Conservation (phyloP, 1,140 invertebrate species). For the Trichomalopsis sarcophagae region DNA sequence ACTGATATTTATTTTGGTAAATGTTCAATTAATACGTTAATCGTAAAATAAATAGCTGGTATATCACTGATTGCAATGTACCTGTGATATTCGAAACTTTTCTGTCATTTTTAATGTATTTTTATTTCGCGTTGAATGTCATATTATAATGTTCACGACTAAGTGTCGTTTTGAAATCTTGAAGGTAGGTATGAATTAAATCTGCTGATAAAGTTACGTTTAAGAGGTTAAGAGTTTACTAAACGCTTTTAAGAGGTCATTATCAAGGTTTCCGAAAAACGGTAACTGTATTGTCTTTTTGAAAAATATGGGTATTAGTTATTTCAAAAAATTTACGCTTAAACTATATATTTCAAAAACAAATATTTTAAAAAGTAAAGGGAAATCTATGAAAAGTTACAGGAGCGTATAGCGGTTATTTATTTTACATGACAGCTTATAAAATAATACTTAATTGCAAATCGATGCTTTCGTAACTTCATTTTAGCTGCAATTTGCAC, state of each 20-base stretch:
- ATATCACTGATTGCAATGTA: not conserved
- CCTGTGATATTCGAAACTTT: constrained; percentile 21
- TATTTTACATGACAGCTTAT: not conserved
- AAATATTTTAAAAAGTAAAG: constrained; percentile 9
- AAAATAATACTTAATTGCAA: too few species aligned
- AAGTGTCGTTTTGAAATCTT: constrained; percentile 42
- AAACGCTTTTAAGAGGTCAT: not conserved
- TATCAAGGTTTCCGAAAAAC: constrained; percentile 35
- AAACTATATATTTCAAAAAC: not conserved
- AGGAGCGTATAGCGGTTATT: constrained; percentile 12
- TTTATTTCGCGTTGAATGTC: not conserved
- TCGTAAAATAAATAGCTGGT: not conserved
- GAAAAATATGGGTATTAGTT: not conserved
- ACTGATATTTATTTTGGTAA: not conserved
- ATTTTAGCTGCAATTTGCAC: too few species aligned
- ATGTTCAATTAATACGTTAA: not conserved
- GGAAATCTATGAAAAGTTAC: constrained; percentile 17
- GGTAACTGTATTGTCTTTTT: not conserved
- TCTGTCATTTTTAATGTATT: not conserved
- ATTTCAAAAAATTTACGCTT: not conserved
- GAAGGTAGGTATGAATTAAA: constrained; percentile 45
- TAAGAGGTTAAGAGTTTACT: too few species aligned
- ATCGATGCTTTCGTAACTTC: too few species aligned
- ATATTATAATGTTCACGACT: not conserved
- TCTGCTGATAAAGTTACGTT: not conserved